Evolutionary conservation across 2,888 invertebrate genomes (phyloP).

Genomic region (Gibbula magus): DNA sequence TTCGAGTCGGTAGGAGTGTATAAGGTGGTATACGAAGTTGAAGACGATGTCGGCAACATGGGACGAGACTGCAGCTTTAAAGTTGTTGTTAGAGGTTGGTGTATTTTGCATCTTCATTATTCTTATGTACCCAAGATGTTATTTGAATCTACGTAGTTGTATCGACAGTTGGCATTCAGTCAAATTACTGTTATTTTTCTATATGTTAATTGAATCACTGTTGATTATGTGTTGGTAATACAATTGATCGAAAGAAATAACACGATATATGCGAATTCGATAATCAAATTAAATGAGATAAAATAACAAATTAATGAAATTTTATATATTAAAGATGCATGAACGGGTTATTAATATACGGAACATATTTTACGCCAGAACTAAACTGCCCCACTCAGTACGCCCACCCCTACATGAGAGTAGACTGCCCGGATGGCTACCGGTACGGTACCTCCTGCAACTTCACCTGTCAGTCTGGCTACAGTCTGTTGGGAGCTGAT

Average conservation of each 20-base stretch:
- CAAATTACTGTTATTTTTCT: no score
- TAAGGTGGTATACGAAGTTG: neutral
- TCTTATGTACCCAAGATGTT: no score
- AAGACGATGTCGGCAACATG: neutral
- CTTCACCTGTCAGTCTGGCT: neutral
- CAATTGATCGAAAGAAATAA: no score
- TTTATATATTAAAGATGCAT: no score
- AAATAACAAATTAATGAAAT: no score
- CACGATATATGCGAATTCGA: no score
- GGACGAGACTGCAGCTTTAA: neutral
- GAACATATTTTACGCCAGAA: neutral
- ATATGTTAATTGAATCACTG: no score
- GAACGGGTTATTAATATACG: neutral
- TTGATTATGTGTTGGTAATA: no score
- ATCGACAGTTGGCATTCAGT: no score
- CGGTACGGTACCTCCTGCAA: neutral
- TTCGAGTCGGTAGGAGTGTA: neutral
- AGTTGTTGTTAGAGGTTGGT: neutral
- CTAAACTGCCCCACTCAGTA: neutral
- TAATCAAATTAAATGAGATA: no score
- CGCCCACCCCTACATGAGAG: conserved; percentile 4
- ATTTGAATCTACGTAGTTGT: no score
- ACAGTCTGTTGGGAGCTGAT: neutral
- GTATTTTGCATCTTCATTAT: no score
- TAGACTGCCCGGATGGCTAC: neutral